Conservation (phyloP, 2,888 invertebrate species). For the Cosmopolites sordidus region DNA sequence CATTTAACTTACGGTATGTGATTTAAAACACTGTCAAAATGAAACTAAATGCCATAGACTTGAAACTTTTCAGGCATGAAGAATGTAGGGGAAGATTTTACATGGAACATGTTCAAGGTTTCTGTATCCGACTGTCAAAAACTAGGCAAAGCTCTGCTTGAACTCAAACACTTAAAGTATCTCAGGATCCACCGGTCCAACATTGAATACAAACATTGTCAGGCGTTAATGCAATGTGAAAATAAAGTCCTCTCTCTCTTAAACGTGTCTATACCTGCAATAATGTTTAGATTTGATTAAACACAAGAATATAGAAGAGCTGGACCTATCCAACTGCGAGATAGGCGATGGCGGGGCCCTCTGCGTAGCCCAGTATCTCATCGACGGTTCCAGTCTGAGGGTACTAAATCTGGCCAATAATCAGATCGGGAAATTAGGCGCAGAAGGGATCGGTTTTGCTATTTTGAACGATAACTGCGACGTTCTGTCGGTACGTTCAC, state of each 20-base stretch:
- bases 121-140: slow-evolving; percentile 56
- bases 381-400: slow-evolving; percentile 50
- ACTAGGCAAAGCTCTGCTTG: slow-evolving; percentile 48
- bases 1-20: slow-evolving; percentile 45
- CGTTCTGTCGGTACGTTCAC: slow-evolving; percentile 4
- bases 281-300: slow-evolving; percentile 24
- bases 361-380: slow-evolving; percentile 58
- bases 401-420: slow-evolving; percentile 53
- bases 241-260: too few relatives aligned
- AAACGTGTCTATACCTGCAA: too few relatives aligned
- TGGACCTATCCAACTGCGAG: slow-evolving; percentile 64
- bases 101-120: slow-evolving; percentile 59
- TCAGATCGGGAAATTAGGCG: slow-evolving; percentile 34
- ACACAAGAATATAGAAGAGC: slow-evolving; percentile 50
- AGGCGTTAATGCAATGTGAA: slow-evolving; percentile 53
- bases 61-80: slow-evolving; percentile 48
- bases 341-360: slow-evolving; percentile 61
- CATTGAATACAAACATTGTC: slow-evolving; percentile 57
- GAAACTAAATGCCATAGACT: too few relatives aligned
- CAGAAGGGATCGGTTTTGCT: slow-evolving; percentile 44
- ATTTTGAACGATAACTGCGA: slow-evolving; percentile 32
- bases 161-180: slow-evolving; percentile 50
- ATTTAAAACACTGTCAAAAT: too few relatives aligned
- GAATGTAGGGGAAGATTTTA: slow-evolving; percentile 53
- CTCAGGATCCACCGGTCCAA: slow-evolving; percentile 59